Evolutionary conservation across 2,113 vertebrate genomes (phyloP).

Genomic region (Ctenomys sociabilis): DNA sequence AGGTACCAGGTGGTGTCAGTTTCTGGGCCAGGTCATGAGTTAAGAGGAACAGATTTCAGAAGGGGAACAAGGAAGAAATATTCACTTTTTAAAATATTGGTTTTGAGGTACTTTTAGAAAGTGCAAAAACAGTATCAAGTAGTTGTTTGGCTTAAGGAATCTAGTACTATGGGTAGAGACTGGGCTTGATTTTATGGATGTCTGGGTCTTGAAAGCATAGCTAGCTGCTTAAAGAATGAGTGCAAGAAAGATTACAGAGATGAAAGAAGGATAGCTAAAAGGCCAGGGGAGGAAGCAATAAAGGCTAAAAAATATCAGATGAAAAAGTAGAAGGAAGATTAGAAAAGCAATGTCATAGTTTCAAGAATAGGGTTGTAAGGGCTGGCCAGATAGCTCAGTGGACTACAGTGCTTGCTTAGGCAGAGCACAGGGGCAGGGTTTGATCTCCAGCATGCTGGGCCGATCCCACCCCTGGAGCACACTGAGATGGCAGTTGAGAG

Average conservation of each 20-base stretch:
- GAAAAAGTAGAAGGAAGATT: neutral
- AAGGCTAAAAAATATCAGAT: neutral
- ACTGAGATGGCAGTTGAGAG: too few species aligned
- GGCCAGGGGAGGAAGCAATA: neutral
- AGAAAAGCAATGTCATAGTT: neutral
- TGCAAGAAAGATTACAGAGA: neutral
- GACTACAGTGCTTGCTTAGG: too few species aligned
- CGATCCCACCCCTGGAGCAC: too few species aligned
- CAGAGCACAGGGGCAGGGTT: too few species aligned
- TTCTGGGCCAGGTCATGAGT: neutral
- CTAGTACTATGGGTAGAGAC: neutral
- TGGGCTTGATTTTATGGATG: neutral
- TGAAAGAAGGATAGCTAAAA: neutral
- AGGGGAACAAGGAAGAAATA: neutral
- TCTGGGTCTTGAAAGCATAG: neutral
- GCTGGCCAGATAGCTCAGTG: too few species aligned
- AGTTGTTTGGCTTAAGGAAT: neutral
- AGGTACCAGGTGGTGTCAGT: neutral
- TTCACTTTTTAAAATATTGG: neutral
- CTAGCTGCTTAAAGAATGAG: neutral
- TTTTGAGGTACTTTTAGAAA: constrained; percentile 24
- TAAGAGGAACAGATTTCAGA: neutral
- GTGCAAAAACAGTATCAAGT: neutral
- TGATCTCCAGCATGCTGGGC: too few species aligned
- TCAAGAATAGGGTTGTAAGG: neutral